These are phyloP conservation scores for Bagarius yarrelli DNA, from an alignment of 2,113 vertebrate species.

Conservation along the genomic window DNA sequence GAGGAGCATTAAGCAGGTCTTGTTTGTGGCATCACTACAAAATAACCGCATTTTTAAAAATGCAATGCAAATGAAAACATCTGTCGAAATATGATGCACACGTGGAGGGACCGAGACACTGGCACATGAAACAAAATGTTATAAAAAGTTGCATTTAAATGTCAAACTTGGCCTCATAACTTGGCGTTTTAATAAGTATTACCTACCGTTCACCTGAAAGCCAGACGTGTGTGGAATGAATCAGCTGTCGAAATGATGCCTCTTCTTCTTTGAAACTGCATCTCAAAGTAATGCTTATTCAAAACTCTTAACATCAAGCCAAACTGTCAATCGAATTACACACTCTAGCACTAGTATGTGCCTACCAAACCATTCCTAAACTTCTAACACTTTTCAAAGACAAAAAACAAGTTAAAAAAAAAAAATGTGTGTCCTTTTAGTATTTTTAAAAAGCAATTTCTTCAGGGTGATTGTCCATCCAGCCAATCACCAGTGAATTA, in stretches of 20 bases:
- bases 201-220: conserved; percentile 20
- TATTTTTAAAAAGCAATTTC: conserved; percentile 18
- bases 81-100: not conserved
- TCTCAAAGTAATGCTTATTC: conserved; percentile 4
- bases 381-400: not conserved
- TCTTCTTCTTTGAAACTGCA: conserved; percentile 17
- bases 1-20: conserved; percentile 11
- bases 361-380: not conserved
- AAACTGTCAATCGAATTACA: not conserved
- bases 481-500: conserved; percentile 43
- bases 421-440: not conserved
- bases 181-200: not conserved
- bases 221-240: not conserved
- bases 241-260: not conserved
- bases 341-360: not conserved
- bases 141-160: conserved; percentile 25
- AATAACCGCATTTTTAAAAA: not conserved
- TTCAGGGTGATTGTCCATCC: conserved; percentile 39
- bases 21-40: conserved; percentile 14
- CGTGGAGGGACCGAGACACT: conserved; percentile 19
- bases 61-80: not conserved
- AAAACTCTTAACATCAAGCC: not conserved
- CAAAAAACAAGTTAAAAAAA: not conserved
- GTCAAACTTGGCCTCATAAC: conserved; percentile 35
- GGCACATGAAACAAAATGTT: conserved; percentile 22